Evolutionary conservation across 2,113 vertebrate species (phyloP).

Genomic region (Vireo altiloquus): DNA sequence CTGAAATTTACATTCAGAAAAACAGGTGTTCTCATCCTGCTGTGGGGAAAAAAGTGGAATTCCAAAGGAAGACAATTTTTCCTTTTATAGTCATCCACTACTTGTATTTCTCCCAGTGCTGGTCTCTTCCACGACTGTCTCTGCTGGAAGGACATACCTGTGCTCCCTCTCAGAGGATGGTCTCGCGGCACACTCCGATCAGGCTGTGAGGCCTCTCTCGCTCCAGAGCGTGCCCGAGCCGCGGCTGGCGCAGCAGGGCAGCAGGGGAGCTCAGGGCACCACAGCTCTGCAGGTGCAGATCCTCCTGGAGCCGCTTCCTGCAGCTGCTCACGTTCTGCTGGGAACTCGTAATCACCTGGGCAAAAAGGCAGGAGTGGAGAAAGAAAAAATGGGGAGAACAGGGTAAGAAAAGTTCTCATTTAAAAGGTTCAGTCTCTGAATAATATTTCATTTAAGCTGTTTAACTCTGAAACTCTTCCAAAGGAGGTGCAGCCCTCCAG

Average conservation of each 20-base stretch:
- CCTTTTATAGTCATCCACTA: neutral
- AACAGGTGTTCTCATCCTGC: neutral
- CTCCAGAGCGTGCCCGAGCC: neutral
- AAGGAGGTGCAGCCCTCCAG: neutral
- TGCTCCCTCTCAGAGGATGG: constrained; percentile 72
- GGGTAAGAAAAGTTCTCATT: neutral
- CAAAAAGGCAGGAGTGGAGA: neutral
- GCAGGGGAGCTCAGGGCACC: constrained; percentile 83
- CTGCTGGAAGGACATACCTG: neutral
- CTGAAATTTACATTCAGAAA: constrained; percentile 65
- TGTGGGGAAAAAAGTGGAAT: constrained; percentile 15
- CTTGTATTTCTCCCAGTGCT: neutral
- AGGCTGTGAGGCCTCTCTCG: constrained; percentile 71
- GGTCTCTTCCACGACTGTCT: neutral
- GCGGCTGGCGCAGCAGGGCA: constrained; percentile 65
- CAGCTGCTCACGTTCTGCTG: constrained; percentile 66
- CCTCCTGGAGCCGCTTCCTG: constrained; percentile 74
- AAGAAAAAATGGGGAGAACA: neutral
- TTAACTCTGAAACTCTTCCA: neutral
- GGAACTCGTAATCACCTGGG: constrained; percentile 81
- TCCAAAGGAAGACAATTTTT: neutral
- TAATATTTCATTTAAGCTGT: neutral
- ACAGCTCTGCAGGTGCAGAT: constrained; percentile 90
- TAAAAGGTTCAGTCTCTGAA: neutral
- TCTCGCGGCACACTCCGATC: constrained; percentile 76